Base-by-base conservation (phyloP, 2,797 vertebrate genomes). In the Poeciliopsis presidionis region DNA sequence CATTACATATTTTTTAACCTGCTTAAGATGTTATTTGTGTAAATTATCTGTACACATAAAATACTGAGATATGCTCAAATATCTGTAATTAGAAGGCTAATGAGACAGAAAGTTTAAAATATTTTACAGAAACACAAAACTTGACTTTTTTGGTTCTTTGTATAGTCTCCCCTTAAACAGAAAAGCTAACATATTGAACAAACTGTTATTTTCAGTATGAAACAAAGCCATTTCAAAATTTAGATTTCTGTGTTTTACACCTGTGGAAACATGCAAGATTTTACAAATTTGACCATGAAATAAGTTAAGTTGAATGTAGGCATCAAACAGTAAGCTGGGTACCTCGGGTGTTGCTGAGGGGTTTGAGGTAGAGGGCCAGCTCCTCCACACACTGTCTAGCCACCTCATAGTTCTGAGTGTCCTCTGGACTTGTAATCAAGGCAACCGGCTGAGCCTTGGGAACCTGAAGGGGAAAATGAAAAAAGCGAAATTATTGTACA, bases 321-420 rank as follows among this genome's bases (percentile, higher is more conserved):
- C 16, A 63, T 20, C 33, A 39, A 41, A 16, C 39, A 8, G 36
- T 30, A 33, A 46, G 59, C 65, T 11, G 72, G 67, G 88, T 95
- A 99, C 98, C 98, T 97, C 98, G 93, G 0, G 97, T 97, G 76
- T 97, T 98, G 96, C 98, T 99, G 91, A 99, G 98, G 85, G 98
- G 98, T 96, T 99, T 99, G 91, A 99, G 97, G 94, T 99, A 99
- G 88, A 99, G 95, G 12, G 98, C 98, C 94, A 99, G 91, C 89
- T 99, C 98, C 94, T 99, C 98, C 88, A 99, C 98, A 85, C 98
- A 99, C 91, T 99, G 98, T 84, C 97, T 97, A 84, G 97, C 97
- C 91, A 98, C 98, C 87, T 99, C 98, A 93, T 99, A 99, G 96
- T 99, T 98, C 93, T 98, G 97, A 57, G 97, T 97, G 86, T 99